Evolutionary conservation across 2,797 vertebrate species (phyloP).

Genomic region (Taeniopygia guttata): DNA sequence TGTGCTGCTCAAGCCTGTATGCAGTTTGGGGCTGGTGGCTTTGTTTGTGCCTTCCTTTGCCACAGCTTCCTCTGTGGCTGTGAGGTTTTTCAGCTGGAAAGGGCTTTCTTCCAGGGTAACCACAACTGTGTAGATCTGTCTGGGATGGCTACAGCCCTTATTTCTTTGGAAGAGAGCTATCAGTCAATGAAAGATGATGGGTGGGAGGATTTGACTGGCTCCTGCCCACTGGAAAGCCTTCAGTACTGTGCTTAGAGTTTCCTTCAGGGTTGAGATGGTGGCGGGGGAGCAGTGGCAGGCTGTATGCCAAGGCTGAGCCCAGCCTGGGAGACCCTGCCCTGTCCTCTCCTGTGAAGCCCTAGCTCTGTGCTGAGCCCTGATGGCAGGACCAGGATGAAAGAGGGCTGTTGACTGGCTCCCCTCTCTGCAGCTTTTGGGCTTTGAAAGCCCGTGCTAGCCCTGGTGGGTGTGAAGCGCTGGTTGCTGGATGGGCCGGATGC

Average conservation of each 20-base stretch:
- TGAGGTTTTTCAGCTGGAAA: conserved; percentile 3
- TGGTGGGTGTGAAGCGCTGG: neutral
- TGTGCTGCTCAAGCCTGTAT: accelerated
- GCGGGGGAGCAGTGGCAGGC: accelerated
- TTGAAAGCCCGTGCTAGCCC: neutral
- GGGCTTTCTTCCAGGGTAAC: neutral
- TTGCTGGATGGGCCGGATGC: neutral
- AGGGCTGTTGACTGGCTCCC: neutral
- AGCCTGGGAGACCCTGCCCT: neutral
- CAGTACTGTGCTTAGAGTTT: neutral
- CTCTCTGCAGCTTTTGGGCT: neutral
- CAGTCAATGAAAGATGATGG: neutral
- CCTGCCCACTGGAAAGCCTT: neutral
- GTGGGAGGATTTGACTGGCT: neutral
- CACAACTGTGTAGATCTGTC: neutral
- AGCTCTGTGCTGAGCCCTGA: neutral
- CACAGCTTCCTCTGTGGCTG: conserved; percentile 4
- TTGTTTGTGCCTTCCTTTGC: neutral
- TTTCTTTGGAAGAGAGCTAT: neutral
- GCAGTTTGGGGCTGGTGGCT: neutral
- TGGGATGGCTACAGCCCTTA: neutral
- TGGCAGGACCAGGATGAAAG: neutral
- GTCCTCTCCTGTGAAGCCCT: neutral
- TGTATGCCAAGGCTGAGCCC: neutral
- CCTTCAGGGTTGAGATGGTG: neutral